Conservation (phyloP, 1,140 invertebrate genomes). For the Drosophila micromelanica region DNA sequence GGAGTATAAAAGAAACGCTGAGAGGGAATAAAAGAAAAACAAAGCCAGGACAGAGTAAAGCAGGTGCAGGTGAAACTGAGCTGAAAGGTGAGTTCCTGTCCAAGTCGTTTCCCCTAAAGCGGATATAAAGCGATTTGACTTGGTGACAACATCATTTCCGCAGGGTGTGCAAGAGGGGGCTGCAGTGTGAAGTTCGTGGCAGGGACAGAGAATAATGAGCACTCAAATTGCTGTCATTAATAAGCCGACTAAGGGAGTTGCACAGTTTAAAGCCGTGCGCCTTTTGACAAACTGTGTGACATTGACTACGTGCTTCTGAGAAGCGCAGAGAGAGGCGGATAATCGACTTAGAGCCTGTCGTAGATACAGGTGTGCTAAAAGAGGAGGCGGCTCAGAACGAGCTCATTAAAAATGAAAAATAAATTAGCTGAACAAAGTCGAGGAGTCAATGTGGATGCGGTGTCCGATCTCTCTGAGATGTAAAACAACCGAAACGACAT, state of each 20-base stretch:
- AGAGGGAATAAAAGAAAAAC: neutral
- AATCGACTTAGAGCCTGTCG: neutral
- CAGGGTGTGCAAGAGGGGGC: constrained; percentile 1
- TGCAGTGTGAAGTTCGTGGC: constrained; percentile 7
- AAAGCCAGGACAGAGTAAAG: neutral
- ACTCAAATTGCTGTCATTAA: constrained; percentile 42
- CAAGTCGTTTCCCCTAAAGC: constrained; percentile 39
- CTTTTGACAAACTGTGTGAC: constrained; percentile 30
- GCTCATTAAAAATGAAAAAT: constrained; percentile 48
- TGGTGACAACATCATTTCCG: constrained; percentile 56
- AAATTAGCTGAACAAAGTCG: constrained; percentile 27
- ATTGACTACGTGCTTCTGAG: constrained; percentile 8
- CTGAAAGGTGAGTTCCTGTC: constrained; percentile 34
- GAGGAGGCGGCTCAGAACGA: neutral
- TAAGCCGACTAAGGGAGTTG: constrained; percentile 33
- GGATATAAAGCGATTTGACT: constrained; percentile 51
- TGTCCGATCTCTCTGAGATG: neutral
- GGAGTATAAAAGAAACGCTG: neutral
- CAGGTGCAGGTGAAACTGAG: constrained; percentile 12
- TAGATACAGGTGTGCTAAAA: neutral
- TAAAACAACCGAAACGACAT: constrained; percentile 13
- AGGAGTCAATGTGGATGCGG: neutral
- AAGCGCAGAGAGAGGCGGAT: constrained; percentile 5
- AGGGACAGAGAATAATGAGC: constrained; percentile 35
- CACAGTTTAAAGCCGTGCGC: constrained; percentile 19